A percentile compares a stretch with the other conserved stretches of the same genome.
Conservation (phyloP, 2,113 vertebrate genomes). For the Phycodurus eques region DNA sequence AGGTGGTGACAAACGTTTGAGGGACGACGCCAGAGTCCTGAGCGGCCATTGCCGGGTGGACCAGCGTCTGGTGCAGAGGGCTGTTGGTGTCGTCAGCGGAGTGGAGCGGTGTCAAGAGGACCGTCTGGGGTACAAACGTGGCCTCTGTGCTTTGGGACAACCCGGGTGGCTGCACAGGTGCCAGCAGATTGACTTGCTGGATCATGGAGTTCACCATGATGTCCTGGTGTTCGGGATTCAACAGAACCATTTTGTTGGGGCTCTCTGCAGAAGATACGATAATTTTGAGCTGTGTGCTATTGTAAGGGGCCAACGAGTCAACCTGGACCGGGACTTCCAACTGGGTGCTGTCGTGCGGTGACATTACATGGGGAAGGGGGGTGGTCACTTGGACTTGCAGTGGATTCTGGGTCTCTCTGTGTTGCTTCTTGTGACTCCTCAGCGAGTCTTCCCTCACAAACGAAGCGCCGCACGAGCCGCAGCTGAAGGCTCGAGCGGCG, state of each 20-base stretch:
- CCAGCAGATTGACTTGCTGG: constrained; percentile 86
- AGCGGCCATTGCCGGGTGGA: constrained; percentile 64
- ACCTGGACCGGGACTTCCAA: constrained; percentile 65
- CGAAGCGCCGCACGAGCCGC: constrained; percentile 83
- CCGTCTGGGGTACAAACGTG: constrained; percentile 66
- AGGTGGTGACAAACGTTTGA: constrained; percentile 82
- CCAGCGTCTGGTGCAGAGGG: constrained; percentile 76
- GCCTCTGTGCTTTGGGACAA: constrained; percentile 61
- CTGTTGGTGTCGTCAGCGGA: constrained; percentile 53
- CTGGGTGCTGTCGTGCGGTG: constrained; percentile 39
- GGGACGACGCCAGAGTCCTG: constrained; percentile 61
- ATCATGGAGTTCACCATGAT: constrained; percentile 80
- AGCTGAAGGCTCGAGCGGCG: constrained; percentile 86
- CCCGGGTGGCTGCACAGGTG: constrained; percentile 76
- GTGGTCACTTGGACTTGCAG: constrained; percentile 72
- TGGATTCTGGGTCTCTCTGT: constrained; percentile 70
- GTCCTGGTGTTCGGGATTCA: constrained; percentile 70
- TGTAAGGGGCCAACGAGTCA: constrained; percentile 64
- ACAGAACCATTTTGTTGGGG: constrained; percentile 67
- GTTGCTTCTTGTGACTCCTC: constrained; percentile 91
- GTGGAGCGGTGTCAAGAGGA: constrained; percentile 76
- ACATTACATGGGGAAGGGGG: constrained; percentile 31
- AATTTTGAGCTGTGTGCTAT: constrained; percentile 83
- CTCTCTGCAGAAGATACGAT: constrained; percentile 77
- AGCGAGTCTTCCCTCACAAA: constrained; percentile 95